Evolutionary conservation across 2,888 invertebrate genomes (phyloP), one percentile per base, ranked within the genome.

Genomic region (Caenorhabditis sp.): DNA sequence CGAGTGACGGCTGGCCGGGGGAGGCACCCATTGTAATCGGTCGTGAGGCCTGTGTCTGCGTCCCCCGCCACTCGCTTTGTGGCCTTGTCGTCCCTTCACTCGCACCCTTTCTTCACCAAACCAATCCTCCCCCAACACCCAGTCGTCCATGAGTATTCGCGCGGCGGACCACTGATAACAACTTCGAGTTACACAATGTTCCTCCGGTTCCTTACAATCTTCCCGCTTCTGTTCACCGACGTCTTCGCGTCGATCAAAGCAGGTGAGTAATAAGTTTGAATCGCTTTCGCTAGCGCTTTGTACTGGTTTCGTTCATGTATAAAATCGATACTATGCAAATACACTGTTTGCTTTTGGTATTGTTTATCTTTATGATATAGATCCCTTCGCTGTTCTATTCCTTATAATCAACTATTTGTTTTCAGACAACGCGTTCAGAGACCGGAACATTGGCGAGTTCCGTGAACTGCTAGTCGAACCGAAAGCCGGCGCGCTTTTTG

Each of bases 341-440:
- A 32, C 5, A 32, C 9, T 47, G 47, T 47, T 47, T 47, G 18
- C 47, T n/a, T n/a, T 47, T 47, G 18, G 47, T 47, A 47, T 47
- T 18, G 6, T 32, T 32, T 9, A 32, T 4, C 32, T 4, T 32
- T 32, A 32, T 32, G 32, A 32, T 32, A 47, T 47, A 47, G 4
- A 47, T 47, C 47, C 15, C 32, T 40, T 40, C 13, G 40, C 11
- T 13, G 40, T 4, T 18, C 4, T 47, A 47, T 47, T n/a, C 18
- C 28, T 2, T 4, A 22, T 22, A 44, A 28, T 56, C 15, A 24
- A 13, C 1, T 26, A 8, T 13, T 20, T 28, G 53, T 44, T 67
- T 78, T 65, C 82, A 92, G 91, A 91, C 61, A 89, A 92, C 56
- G 62, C 80, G n/a, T 92, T 92, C 82, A 53, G 84, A 9, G 80